Percentiles rank a stretch among this genome's conserved stretches.
These are phyloP conservation scores for Larimichthys polyactis DNA, from an alignment of 2,113 vertebrate species.

Conservation along the genomic window DNA sequence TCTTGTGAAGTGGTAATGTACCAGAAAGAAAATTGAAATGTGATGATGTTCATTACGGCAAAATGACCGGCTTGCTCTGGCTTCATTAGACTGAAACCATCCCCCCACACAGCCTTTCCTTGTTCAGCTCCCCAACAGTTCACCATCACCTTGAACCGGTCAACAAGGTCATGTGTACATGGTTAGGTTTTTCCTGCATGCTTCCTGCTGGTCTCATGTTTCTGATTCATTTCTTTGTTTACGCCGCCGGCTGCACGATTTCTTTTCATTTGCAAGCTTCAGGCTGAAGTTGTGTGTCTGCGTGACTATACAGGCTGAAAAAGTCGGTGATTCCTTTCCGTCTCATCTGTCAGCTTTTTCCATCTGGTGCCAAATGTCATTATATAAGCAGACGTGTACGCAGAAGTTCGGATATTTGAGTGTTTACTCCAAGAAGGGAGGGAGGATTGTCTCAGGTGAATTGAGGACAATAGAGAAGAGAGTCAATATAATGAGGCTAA, in stretches of 20 bases:
- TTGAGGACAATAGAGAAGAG: neutral
- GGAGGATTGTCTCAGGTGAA: slow-evolving; percentile 1
- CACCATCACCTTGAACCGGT: slow-evolving; percentile 8
- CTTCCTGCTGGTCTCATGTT: neutral
- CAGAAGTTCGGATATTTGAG: neutral
- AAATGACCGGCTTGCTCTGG: neutral
- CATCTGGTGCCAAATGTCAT: slow-evolving; percentile 42
- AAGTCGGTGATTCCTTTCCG: neutral
- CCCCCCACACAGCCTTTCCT: neutral
- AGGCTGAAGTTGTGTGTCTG: neutral
- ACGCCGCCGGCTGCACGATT: neutral
- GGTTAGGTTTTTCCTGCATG: neutral
- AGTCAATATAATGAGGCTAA: neutral
- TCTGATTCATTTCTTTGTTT: slow-evolving; percentile 30
- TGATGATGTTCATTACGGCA: neutral
- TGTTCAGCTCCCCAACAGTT: neutral
- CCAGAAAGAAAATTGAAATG: slow-evolving; percentile 27
- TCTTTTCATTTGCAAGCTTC: neutral
- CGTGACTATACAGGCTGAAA: neutral
- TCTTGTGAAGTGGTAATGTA: slow-evolving; percentile 2
- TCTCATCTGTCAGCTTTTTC: slow-evolving; percentile 9
- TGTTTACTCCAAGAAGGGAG: neutral
- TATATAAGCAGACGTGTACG: slow-evolving; percentile 7
- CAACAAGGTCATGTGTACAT: neutral
- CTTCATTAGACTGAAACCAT: neutral